Percentiles rank a stretch among this genome's conserved stretches.
phyloP scores from a whole-genome alignment of 2,797 vertebrate genomes.

The Schizothorax lantsangensis region DNA sequence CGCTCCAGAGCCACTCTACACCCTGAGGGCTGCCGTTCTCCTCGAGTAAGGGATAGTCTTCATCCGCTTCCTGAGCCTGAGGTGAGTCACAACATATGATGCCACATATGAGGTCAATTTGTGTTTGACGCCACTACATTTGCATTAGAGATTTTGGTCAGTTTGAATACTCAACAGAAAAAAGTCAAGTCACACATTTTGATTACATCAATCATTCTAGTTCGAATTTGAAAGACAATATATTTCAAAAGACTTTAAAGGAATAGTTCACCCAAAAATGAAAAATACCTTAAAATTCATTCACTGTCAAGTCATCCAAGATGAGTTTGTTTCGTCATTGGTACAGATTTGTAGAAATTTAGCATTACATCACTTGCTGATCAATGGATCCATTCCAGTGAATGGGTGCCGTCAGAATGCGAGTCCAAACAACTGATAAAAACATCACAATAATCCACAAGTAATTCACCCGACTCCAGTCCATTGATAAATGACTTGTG shows the following conservation, averaged over 20 bases:
- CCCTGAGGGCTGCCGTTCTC: slow-evolving; percentile 87
- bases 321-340: neutral
- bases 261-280: neutral
- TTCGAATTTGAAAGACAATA: neutral
- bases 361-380: neutral
- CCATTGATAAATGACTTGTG: neutral
- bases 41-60: slow-evolving; percentile 75
- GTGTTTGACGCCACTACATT: neutral
- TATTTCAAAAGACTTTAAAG: neutral
- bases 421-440: neutral
- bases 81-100: slow-evolving; percentile 19
- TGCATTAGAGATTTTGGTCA: neutral
- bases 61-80: slow-evolving; percentile 58
- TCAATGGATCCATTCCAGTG: neutral
- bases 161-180: neutral
- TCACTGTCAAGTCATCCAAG: neutral
- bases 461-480: neutral
- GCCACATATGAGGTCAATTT: neutral
- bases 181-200: neutral
- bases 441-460: neutral
- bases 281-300: neutral
- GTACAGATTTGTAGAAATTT: neutral
- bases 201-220: neutral
- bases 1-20: slow-evolving; percentile 89
- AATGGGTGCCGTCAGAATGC: neutral